Conservation (phyloP, 2,797 vertebrate genomes). For the Pseudochaenichthys georgianus region DNA sequence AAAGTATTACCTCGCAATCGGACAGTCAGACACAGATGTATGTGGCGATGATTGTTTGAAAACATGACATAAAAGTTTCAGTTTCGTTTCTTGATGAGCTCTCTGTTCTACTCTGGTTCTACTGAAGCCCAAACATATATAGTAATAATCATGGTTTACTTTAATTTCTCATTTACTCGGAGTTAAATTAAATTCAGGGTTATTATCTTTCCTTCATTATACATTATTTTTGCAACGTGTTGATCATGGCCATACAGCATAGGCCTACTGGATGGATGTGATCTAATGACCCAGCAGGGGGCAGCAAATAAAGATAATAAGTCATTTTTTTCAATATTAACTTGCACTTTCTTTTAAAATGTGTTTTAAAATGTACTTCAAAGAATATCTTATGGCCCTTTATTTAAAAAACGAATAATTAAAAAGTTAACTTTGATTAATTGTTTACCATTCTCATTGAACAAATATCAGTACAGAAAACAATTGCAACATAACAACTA, state of each 20-base stretch:
- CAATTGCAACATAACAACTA: not conserved
- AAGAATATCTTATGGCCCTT: not conserved
- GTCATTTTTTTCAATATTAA: not conserved
- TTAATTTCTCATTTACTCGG: not conserved
- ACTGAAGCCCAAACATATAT: accelerated
- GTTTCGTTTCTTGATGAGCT: constrained; percentile 9
- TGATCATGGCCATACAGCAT: not conserved
- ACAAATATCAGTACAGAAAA: not conserved
- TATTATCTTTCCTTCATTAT: not conserved
- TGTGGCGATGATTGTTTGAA: not conserved
- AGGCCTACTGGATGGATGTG: not conserved
- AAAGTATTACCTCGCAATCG: not conserved
- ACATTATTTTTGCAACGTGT: not conserved
- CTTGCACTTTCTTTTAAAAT: not conserved
- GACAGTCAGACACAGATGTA: not conserved
- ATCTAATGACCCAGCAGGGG: constrained; percentile 6
- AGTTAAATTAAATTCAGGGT: not conserved
- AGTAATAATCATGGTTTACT: not conserved
- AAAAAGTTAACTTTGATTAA: no score
- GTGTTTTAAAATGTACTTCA: not conserved
- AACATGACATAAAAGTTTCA: not conserved
- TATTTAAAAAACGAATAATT: no score
- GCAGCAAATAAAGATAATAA: constrained; percentile 1
- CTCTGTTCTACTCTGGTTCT: not conserved
- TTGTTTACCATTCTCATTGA: not conserved